Percentiles rank a stretch among this genome's conserved stretches.
These are phyloP conservation scores for Arctopsyche grandis DNA, from an alignment of 1,140 invertebrate species.

Conservation along the genomic window DNA sequence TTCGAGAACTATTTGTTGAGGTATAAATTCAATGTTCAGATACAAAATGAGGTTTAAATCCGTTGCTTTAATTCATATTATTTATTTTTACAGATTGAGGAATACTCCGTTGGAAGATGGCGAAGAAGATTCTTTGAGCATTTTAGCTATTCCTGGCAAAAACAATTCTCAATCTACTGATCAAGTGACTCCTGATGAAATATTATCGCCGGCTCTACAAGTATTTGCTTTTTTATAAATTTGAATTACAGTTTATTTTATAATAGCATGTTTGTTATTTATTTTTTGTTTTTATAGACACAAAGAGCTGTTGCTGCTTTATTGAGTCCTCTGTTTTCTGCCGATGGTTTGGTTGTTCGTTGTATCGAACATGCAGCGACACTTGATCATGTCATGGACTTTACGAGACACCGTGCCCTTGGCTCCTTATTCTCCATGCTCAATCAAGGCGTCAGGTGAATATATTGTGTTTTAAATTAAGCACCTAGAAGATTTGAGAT, in stretches of 20 bases:
- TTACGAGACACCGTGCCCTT: slow-evolving; percentile 92
- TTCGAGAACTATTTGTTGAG: slow-evolving; percentile 93
- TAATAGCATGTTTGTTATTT: background rate
- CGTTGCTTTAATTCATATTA: background rate
- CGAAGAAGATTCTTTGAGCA: slow-evolving; percentile 78
- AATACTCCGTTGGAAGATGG: slow-evolving; percentile 93
- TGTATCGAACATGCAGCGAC: slow-evolving; percentile 90
- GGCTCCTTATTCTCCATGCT: slow-evolving; percentile 98
- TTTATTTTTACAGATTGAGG: slow-evolving; percentile 70
- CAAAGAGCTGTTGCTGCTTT: slow-evolving; percentile 91
- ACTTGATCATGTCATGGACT: slow-evolving; percentile 99
- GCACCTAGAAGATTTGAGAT: background rate
- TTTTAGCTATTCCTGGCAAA: slow-evolving; percentile 63
- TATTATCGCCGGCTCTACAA: slow-evolving; percentile 83
- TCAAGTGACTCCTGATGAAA: slow-evolving; percentile 70
- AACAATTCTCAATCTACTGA: slow-evolving; percentile 60
- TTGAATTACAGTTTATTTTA: background rate
- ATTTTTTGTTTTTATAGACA: slow-evolving; percentile 65
- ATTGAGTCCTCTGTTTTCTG: slow-evolving; percentile 85
- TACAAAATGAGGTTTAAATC: background rate
- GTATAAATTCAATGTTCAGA: slow-evolving; percentile 51
- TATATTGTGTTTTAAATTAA: background rate
- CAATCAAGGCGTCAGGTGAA: slow-evolving; percentile 85
- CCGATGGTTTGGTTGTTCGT: slow-evolving; percentile 92
- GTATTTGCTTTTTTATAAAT: slow-evolving; percentile 58